These are phyloP conservation scores for Meloidogyne floridensis DNA, from an alignment of 1,140 invertebrate species.

Conservation along the genomic window DNA sequence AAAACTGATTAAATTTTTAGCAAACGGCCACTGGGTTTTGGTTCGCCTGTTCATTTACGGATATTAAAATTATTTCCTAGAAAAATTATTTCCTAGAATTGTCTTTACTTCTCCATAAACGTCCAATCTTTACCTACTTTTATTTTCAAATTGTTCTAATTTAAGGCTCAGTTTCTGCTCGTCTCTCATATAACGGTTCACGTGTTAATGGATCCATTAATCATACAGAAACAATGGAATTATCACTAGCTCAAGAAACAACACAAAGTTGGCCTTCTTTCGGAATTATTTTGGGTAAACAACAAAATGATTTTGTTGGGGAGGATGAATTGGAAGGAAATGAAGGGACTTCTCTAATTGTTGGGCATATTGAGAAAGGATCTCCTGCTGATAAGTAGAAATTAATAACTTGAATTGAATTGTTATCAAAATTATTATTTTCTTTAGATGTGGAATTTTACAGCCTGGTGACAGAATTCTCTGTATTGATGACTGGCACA, in stretches of 20 bases:
- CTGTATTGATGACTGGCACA: constrained; percentile 75
- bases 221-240: constrained; percentile 74
- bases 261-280: constrained; percentile 62
- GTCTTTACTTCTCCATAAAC: background rate
- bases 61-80: background rate
- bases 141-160: constrained; percentile 14
- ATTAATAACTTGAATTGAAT: background rate
- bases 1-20: no score
- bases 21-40: no score
- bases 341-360: constrained; percentile 67
- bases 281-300: constrained; percentile 68
- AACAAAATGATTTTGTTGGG: constrained; percentile 33
- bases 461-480: constrained; percentile 82
- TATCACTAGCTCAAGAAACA: constrained; percentile 71
- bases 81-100: background rate
- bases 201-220: constrained; percentile 67
- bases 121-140: background rate
- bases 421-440: constrained; percentile 8
- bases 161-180: constrained; percentile 52
- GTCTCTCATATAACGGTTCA: background rate
- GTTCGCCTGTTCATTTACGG: no score
- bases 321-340: constrained; percentile 19
- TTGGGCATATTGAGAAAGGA: constrained; percentile 74
- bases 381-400: constrained; percentile 77
- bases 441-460: constrained; percentile 74